Conservation (phyloP, 2,888 invertebrate species). For the Podotricha telesiphe region DNA sequence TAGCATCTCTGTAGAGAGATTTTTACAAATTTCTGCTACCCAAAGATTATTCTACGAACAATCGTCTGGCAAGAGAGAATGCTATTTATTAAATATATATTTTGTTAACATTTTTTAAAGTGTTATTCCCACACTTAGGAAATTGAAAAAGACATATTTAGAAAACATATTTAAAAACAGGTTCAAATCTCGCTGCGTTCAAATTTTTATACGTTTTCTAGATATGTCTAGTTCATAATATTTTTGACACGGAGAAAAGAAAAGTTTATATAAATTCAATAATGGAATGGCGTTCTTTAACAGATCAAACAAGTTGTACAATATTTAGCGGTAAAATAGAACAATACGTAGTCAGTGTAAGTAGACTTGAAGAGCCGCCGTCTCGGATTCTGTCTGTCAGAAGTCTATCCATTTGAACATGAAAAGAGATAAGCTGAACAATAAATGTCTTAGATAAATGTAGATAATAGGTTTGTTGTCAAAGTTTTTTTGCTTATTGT, state of each 20-base stretch:
- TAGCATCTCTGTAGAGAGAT: too few species aligned
- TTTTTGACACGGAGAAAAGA: not conserved
- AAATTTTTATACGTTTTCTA: too few species aligned
- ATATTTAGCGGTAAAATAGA: constrained; percentile 1
- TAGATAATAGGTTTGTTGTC: constrained; percentile 42
- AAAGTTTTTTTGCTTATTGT: constrained; percentile 47
- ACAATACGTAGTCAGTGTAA: constrained; percentile 2
- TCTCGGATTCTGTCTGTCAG: constrained; percentile 14
- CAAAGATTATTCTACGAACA: too few species aligned
- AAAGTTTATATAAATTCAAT: not conserved
- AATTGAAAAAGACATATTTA: too few species aligned
- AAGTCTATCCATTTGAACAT: constrained; percentile 26
- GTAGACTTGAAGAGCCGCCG: not conserved
- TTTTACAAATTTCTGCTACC: too few species aligned
- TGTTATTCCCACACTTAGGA: too few species aligned
- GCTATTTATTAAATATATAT: too few species aligned
- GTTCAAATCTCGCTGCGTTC: too few species aligned
- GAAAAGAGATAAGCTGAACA: constrained; percentile 41
- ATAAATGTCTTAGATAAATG: constrained; percentile 42
- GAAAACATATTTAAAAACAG: too few species aligned
- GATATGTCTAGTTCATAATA: too few species aligned
- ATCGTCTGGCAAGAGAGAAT: too few species aligned
- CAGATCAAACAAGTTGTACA: not conserved
- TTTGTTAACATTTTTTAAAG: too few species aligned
- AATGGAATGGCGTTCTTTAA: not conserved